These are phyloP conservation scores for Dromiciops gliroides DNA, from an alignment of 2,113 vertebrate species.

Conservation along the genomic window DNA sequence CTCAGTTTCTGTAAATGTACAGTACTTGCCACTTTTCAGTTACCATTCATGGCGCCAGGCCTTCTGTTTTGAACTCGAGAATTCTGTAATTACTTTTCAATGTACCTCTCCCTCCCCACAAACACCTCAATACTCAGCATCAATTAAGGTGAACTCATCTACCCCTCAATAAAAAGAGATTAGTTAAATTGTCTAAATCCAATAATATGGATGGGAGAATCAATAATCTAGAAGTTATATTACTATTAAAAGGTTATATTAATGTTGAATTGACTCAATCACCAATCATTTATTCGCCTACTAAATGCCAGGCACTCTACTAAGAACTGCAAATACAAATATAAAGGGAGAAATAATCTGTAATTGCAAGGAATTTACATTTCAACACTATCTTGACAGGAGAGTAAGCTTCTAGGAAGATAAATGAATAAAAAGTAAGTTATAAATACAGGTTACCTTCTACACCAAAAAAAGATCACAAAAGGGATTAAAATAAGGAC, in stretches of 20 bases:
- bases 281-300: not conserved
- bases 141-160: no score
- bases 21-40: not conserved
- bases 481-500: not conserved
- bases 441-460: not conserved
- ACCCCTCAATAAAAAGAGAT: no score
- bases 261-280: not conserved
- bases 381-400: not conserved
- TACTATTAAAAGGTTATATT: no score
- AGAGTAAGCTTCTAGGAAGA: not conserved
- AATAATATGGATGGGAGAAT: not conserved
- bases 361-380: not conserved
- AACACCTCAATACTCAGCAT: no score
- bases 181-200: no score
- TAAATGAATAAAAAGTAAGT: not conserved
- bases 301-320: not conserved
- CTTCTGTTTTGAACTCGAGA: not conserved
- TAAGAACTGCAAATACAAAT: not conserved
- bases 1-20: not conserved
- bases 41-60: not conserved
- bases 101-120: no score
- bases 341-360: not conserved
- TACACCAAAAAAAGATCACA: not conserved
- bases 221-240: not conserved
- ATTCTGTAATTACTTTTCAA: not conserved